A percentile compares a stretch with the other conserved stretches of the same genome.
phyloP scores from a whole-genome alignment of 2,113 vertebrate species.

The Lathamus discolor region DNA sequence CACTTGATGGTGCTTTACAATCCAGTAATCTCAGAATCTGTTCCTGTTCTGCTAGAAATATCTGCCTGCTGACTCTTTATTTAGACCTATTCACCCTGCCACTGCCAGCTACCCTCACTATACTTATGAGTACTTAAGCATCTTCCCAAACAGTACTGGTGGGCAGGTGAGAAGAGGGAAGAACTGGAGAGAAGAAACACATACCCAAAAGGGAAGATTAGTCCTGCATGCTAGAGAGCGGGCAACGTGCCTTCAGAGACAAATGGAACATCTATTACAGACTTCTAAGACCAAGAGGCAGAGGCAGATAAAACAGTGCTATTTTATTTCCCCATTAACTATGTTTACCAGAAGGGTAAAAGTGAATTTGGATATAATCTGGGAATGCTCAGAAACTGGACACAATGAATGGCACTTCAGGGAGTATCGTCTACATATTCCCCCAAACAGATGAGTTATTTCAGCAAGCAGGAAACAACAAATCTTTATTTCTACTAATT shows the following conservation, averaged over 20 bases:
- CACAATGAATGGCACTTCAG: not conserved
- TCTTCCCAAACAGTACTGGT: not conserved
- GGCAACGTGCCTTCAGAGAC: not conserved
- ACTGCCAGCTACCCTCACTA: not conserved
- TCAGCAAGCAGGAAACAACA: slow-evolving; percentile 11
- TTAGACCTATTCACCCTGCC: not conserved
- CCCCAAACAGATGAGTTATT: not conserved
- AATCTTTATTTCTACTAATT: slow-evolving; percentile 22
- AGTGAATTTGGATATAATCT: not conserved
- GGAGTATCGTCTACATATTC: not conserved
- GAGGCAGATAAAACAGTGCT: not conserved
- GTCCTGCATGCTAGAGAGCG: not conserved
- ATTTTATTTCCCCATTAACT: not conserved
- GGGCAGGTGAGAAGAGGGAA: not conserved
- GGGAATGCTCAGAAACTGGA: not conserved
- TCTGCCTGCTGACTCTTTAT: not conserved
- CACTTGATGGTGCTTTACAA: not conserved
- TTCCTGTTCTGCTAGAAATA: not conserved
- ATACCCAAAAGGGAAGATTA: not conserved
- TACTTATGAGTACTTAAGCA: not conserved
- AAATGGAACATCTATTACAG: not conserved
- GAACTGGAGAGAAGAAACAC: not conserved
- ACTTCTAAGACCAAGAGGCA: not conserved
- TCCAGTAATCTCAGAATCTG: not conserved
- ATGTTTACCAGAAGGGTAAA: not conserved